Evolutionary conservation across 2,888 invertebrate species (phyloP).

Genomic region (Tenthredo notha): DNA sequence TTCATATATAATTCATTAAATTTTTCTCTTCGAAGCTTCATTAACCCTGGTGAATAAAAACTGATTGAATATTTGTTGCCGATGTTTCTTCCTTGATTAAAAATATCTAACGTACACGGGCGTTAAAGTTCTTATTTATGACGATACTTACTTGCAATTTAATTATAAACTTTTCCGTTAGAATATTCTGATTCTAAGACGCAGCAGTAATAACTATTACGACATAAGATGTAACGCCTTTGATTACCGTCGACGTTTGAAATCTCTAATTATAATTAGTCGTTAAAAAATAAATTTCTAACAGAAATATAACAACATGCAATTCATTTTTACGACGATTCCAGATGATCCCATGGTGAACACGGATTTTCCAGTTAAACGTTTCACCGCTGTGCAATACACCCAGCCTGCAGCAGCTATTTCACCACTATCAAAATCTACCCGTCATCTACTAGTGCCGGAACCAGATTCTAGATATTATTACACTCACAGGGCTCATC

Average conservation of each 20-base stretch:
- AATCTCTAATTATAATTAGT: not conserved
- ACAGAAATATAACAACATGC: not conserved
- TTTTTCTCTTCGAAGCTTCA: not conserved
- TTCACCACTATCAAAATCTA: conserved; percentile 88
- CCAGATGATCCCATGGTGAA: conserved; percentile 84
- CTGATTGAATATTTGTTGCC: not conserved
- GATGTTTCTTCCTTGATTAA: conserved; percentile 8
- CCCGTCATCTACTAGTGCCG: conserved; percentile 87
- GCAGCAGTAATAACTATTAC: not conserved
- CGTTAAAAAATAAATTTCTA: not conserved
- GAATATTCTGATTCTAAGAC: not conserved
- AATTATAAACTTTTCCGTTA: not conserved
- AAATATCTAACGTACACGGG: not conserved
- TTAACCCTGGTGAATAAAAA: conserved; percentile 4
- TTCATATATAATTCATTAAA: not conserved
- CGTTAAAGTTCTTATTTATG: not conserved
- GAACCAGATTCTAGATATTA: conserved; percentile 83
- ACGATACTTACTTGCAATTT: not conserved
- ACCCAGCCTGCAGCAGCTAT: conserved; percentile 89
- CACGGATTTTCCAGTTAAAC: conserved; percentile 87
- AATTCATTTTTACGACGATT: conserved; percentile 64
- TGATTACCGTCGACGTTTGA: not conserved
- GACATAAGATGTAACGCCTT: not conserved
- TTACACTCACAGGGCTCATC: conserved; percentile 81
- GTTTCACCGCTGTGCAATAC: conserved; percentile 89